phyloP scores from a whole-genome alignment of 2,888 invertebrate genomes.

The Epinotia ramella region DNA sequence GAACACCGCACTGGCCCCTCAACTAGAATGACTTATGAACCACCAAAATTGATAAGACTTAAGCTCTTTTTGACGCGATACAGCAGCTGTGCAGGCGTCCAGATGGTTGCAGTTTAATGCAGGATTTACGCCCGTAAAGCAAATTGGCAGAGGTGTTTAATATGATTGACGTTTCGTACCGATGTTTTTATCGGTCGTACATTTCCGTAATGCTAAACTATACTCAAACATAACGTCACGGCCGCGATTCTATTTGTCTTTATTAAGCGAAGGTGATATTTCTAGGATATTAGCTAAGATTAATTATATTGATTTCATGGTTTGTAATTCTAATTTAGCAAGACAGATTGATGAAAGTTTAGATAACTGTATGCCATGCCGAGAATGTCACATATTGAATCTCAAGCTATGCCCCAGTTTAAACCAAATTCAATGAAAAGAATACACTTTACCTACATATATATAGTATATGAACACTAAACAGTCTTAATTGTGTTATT shows the following conservation, averaged over 20 bases:
- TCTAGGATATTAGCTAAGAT: no score
- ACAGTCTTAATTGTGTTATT: no score
- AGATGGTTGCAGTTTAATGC: conserved; percentile 33
- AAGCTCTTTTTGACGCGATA: conserved; percentile 11
- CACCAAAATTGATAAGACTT: neutral
- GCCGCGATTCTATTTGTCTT: neutral
- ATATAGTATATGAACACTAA: no score
- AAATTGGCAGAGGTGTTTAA: conserved; percentile 12
- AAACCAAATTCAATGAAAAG: no score
- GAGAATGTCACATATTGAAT: no score
- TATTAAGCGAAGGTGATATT: neutral
- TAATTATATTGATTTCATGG: no score
- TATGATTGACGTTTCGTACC: conserved; percentile 2
- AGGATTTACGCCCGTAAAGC: conserved; percentile 24
- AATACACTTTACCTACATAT: no score
- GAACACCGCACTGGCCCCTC: conserved; percentile 46
- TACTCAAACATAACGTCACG: neutral
- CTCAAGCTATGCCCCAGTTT: no score
- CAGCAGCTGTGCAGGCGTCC: conserved; percentile 26
- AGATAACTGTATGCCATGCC: no score
- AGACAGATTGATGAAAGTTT: no score
- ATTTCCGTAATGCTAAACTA: neutral
- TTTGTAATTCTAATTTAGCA: no score
- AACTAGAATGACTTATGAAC: conserved; percentile 16
- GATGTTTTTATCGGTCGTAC: neutral